Percentiles rank a stretch among this genome's conserved stretches.
Conservation (phyloP, 2,797 vertebrate species). For the Crenichthys baileyi region DNA sequence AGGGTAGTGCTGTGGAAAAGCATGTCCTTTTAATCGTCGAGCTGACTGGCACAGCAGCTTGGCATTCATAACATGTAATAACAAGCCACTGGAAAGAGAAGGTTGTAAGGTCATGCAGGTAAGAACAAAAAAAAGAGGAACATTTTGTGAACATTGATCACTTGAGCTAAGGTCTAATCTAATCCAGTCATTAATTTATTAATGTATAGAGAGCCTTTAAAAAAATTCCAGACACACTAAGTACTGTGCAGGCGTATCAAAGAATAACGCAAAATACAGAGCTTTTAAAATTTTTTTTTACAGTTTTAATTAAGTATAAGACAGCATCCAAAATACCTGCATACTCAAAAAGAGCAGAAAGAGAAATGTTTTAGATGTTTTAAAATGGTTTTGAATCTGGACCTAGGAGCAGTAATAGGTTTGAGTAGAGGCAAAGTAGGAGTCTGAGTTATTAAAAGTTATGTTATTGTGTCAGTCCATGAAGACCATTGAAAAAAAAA, state of each 20-base stretch:
- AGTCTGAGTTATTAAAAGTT: background rate
- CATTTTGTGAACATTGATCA: conserved; percentile 1
- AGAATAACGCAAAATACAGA: background rate
- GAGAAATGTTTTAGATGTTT: background rate
- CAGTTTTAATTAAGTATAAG: background rate
- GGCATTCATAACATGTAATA: conserved; percentile 73
- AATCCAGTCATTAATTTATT: background rate
- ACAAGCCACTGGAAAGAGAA: conserved; percentile 60
- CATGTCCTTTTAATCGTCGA: conserved; percentile 77
- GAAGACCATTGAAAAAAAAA: background rate
- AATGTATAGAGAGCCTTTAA: background rate
- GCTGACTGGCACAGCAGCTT: conserved; percentile 65
- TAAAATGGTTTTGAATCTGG: background rate
- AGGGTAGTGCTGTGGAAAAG: conserved; percentile 83
- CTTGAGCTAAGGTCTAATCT: background rate
- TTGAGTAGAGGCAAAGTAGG: background rate
- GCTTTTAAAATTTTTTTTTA: background rate
- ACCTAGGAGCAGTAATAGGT: background rate
- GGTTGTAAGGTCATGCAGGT: conserved; percentile 45
- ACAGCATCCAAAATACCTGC: background rate
- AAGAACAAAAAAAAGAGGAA: conserved; percentile 39
- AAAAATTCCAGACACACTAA: background rate
- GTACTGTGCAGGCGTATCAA: background rate
- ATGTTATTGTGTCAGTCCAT: background rate
- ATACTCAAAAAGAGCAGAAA: background rate